Evolutionary conservation across 1,140 invertebrate genomes (phyloP), one percentile per base, ranked within the genome.

Genomic region (Gryllus bimaculatus): DNA sequence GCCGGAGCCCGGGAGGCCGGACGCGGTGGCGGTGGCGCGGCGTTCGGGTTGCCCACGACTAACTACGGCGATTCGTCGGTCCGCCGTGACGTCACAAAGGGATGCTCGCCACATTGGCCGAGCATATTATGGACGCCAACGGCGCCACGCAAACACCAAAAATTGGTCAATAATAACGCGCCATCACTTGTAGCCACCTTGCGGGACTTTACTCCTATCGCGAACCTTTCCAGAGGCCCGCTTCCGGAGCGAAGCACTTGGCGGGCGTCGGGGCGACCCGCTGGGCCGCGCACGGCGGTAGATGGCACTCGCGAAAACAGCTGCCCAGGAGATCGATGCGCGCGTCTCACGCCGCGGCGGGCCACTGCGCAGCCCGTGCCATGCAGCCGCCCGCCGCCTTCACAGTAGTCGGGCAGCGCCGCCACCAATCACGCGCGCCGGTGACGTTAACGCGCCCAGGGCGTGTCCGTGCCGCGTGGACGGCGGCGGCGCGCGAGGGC

Each of bases 331-430:
- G 81, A 83, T 83, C 82, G 82, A 82, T 39, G 78, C 12, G 21
- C 49, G 48, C 26, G 78, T 10, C 54, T 66, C 54, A 66, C 54
- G 54, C 54, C 2, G 54, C 54, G 18, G 2, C 83, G 84, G 85
- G 86, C 85, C 86, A 86, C 85, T 86, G 86, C 86, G 86, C 85
- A 87, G 85, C 85, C 85, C 85, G 85, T 85, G 85, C 86, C 86
- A 87, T 86, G 86, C 86, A 85, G 85, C 84, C 84, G 85, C 83
- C 84, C 83, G 83, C 85, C 84, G 85, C 83, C 85, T 86, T 87
- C 86, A 87, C 87, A n/a, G 86, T 87, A n/a, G 86, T 87, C 85
- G 83, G 84, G 84, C 84, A 81, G 81, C 82, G 84, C 82, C 81
- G 81, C 81, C 81, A 78, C 85, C 85, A 86, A 86, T 87, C 82